Conservation (phyloP, 2,888 invertebrate genomes). For the Pachydiplax longipennis region DNA sequence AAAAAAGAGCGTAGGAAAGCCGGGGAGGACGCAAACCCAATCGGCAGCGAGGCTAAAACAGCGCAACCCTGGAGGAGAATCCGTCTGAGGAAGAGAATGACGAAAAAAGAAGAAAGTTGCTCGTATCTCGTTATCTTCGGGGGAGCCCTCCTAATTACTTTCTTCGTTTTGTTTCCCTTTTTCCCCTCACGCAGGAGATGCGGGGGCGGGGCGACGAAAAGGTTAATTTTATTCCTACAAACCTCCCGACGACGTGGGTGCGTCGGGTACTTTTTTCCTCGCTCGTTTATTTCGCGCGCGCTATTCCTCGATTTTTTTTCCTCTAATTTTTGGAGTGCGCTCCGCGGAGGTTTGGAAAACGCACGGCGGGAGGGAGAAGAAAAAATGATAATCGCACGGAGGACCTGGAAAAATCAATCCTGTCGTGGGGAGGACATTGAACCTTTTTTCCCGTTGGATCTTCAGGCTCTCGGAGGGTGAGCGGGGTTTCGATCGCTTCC, state of each 20-base stretch:
- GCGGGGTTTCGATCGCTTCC: not conserved
- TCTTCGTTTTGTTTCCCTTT: not conserved
- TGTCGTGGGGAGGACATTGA: not conserved
- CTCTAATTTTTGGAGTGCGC: not conserved
- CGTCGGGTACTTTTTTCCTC: not conserved
- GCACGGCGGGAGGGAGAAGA: not conserved
- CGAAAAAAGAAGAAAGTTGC: not conserved
- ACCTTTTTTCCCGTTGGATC: not conserved
- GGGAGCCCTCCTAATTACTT: conserved; percentile 12
- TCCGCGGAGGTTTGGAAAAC: not conserved
- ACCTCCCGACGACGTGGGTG: not conserved
- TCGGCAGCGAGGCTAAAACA: too few species aligned
- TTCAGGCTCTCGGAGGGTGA: not conserved
- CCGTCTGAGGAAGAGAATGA: not conserved
- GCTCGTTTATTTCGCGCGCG: too few species aligned
- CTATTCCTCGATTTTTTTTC: not conserved
- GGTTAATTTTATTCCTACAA: conserved; percentile 6
- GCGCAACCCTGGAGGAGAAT: not conserved
- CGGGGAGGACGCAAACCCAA: too few species aligned
- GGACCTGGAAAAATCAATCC: not conserved
- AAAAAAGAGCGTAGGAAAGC: too few species aligned
- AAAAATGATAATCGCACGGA: not conserved
- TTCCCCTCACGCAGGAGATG: not conserved
- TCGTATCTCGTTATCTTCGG: conserved; percentile 23
- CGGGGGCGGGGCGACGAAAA: not conserved